Conservation (phyloP, 2,888 invertebrate species). For the Eupithecia centaureata region DNA sequence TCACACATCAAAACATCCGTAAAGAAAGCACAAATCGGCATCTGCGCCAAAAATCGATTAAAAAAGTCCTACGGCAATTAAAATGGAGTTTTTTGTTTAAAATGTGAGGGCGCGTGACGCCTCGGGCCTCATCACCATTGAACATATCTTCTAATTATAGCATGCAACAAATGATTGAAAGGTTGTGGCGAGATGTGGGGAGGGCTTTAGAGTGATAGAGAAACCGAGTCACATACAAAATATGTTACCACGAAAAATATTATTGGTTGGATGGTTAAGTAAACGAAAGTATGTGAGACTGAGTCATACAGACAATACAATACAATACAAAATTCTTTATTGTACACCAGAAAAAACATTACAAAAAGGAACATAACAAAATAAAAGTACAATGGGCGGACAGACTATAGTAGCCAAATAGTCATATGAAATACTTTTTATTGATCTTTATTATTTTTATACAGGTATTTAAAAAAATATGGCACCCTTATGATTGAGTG, state of each 20-base stretch:
- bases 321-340: no score
- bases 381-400: no score
- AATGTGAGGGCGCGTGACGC: conserved; percentile 61
- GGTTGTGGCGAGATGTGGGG: conserved; percentile 58
- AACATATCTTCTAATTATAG: conserved; percentile 80
- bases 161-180: conserved; percentile 78
- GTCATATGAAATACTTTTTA: no score
- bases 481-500: no score
- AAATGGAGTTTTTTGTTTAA: conserved; percentile 53
- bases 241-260: background rate
- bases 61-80: conserved; percentile 72
- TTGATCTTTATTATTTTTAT: no score
- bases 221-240: background rate
- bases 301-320: no score
- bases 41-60: conserved; percentile 46
- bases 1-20: conserved; percentile 19
- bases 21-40: conserved; percentile 38
- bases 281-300: no score
- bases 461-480: no score
- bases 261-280: no score
- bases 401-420: no score
- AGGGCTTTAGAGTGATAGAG: conserved; percentile 3
- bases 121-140: conserved; percentile 62
- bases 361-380: no score
- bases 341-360: no score